These are phyloP conservation scores for Bradypus variegatus DNA, from an alignment of 2,797 vertebrate species.

Conservation along the genomic window DNA sequence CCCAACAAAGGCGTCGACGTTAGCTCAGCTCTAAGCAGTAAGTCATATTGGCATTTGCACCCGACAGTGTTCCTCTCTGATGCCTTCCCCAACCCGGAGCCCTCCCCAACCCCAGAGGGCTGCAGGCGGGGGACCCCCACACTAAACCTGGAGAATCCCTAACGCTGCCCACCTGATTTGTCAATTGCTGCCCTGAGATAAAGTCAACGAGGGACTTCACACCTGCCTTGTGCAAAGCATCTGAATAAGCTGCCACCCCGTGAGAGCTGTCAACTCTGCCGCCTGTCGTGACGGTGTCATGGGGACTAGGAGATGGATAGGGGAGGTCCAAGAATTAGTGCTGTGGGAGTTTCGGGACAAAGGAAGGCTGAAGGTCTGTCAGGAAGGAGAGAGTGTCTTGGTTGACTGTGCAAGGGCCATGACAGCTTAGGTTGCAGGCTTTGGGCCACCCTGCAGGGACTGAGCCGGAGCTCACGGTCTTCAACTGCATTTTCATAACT, in stretches of 20 bases:
- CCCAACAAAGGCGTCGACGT: constrained; percentile 36
- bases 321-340: constrained; percentile 51
- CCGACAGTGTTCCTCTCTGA: not conserved
- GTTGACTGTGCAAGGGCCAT: not conserved
- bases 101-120: not conserved
- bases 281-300: constrained; percentile 67
- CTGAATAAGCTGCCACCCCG: accelerated
- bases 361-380: constrained; percentile 49
- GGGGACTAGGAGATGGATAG: constrained; percentile 57
- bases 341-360: constrained; percentile 48
- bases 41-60: constrained; percentile 60
- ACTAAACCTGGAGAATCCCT: constrained; percentile 35
- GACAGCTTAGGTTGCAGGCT: not conserved
- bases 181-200: constrained; percentile 40
- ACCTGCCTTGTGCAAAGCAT: constrained; percentile 15
- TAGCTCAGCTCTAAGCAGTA: constrained; percentile 52
- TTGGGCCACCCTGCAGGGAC: not conserved
- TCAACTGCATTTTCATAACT: constrained; percentile 67
- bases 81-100: not conserved
- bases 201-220: not conserved
- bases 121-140: not conserved
- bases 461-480: constrained; percentile 39
- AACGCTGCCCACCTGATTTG: not conserved
- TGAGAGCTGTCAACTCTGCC: not conserved
- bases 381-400: constrained; percentile 36